A percentile compares a stretch with the other conserved stretches of the same genome.
These are phyloP conservation scores for Vimba vimba DNA, from an alignment of 2,113 vertebrate genomes.

Conservation along the genomic window DNA sequence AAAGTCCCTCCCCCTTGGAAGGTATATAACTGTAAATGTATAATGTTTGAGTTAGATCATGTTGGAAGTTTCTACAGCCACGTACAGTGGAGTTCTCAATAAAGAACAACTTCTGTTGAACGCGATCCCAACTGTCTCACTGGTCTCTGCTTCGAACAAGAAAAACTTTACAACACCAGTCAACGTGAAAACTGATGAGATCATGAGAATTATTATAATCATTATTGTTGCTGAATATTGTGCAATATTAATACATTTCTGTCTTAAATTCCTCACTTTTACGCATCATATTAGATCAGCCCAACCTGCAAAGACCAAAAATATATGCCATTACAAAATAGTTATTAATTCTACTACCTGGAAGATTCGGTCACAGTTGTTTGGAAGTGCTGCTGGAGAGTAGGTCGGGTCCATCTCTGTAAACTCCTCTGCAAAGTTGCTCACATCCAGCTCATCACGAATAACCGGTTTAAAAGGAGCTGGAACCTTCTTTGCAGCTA, in stretches of 20 bases:
- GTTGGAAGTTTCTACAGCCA: too few species aligned
- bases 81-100: too few species aligned
- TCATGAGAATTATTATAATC: background rate
- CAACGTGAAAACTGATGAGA: background rate
- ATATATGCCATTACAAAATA: background rate
- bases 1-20: too few species aligned
- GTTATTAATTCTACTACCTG: conserved; percentile 78
- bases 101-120: too few species aligned
- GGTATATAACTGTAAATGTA: too few species aligned
- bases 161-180: too few species aligned
- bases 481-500: conserved; percentile 90
- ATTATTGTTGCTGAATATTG: background rate
- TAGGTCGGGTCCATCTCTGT: conserved; percentile 99
- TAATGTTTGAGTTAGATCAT: too few species aligned
- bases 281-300: background rate
- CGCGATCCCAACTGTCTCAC: too few species aligned
- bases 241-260: background rate
- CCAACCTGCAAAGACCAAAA: background rate
- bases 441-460: conserved; percentile 93
- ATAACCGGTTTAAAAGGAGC: conserved; percentile 96
- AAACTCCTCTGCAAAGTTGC: conserved; percentile 98
- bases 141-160: too few species aligned
- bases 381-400: conserved; percentile 93
- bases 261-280: background rate
- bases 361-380: conserved; percentile 94